Conservation (phyloP, 92 coral and sea anemone genomes). For the Parazoanthus darwini region DNA sequence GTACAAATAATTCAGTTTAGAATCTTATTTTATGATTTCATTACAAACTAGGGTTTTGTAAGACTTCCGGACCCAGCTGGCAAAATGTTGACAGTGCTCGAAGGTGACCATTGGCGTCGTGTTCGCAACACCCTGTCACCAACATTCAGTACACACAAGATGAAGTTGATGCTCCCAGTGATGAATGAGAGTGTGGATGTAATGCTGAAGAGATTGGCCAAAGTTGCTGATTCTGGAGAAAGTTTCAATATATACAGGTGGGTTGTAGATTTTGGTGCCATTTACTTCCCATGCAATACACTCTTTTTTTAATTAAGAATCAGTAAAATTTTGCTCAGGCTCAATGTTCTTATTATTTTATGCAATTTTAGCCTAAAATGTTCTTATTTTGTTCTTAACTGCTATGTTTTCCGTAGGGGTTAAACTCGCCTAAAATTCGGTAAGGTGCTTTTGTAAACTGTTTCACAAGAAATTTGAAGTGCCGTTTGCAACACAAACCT, state of each 20-base stretch:
- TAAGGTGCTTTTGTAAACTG: no score
- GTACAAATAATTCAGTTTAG: no score
- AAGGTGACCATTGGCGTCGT: conserved; percentile 71
- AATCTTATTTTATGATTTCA: background rate
- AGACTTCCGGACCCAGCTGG: conserved; percentile 63
- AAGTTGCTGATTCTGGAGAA: conserved; percentile 58
- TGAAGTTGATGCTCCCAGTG: conserved; percentile 65
- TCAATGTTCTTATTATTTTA: no score
- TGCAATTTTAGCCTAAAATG: no score
- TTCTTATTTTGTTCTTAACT: no score
- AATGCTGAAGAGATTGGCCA: conserved; percentile 50
- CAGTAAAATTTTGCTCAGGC: no score
- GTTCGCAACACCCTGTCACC: conserved; percentile 71
- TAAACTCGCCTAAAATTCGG: no score
- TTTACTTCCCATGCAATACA: no score
- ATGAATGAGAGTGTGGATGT: conserved; percentile 73
- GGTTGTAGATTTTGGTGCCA: background rate
- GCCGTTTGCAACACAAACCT: no score
- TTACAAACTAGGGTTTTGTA: background rate
- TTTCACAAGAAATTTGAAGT: no score
- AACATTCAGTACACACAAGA: conserved; percentile 72
- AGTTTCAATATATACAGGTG: conserved; percentile 57
- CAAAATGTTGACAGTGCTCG: conserved; percentile 50
- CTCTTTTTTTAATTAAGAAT: no score
- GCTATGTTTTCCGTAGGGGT: no score